Evolutionary conservation across 1,140 invertebrate species (phyloP).

Genomic region (Drosophila kikkawai): DNA sequence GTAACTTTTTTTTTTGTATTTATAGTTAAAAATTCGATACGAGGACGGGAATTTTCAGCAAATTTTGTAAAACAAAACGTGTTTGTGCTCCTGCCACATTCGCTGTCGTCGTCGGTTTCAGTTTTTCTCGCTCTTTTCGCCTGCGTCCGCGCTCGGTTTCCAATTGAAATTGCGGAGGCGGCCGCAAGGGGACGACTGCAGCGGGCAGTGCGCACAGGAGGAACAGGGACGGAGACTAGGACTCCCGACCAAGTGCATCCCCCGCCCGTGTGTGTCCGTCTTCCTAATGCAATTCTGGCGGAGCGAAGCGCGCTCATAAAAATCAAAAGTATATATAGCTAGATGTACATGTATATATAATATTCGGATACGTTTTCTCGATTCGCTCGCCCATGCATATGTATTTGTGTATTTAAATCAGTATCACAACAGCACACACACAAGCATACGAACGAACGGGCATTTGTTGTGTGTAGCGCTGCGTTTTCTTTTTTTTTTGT

Average conservation of each 20-base stretch:
- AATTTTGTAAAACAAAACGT: conserved; percentile 7
- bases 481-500: conserved; percentile 46
- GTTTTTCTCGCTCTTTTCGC: conserved; percentile 19
- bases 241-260: conserved; percentile 35
- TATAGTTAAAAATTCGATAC: conserved; percentile 26
- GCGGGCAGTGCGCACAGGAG: conserved; percentile 9
- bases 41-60: not conserved
- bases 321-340: conserved; percentile 45
- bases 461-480: conserved; percentile 52
- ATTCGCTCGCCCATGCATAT: conserved; percentile 34
- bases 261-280: conserved; percentile 15
- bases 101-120: not conserved
- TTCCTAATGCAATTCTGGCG: conserved; percentile 27
- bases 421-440: conserved; percentile 36
- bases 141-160: conserved; percentile 19
- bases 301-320: conserved; percentile 28
- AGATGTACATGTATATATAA: conserved; percentile 43
- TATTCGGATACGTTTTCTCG: conserved; percentile 61
- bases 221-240: conserved; percentile 15
- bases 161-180: conserved; percentile 22
- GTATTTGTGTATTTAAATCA: conserved; percentile 49
- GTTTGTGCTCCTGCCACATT: not conserved
- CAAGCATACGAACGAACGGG: conserved; percentile 12
- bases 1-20: conserved; percentile 43
- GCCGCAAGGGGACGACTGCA: conserved; percentile 17